Percentiles rank a stretch among this genome's conserved stretches.
Conservation (phyloP, 2,888 invertebrate genomes). For the Rotaria macrura region DNA sequence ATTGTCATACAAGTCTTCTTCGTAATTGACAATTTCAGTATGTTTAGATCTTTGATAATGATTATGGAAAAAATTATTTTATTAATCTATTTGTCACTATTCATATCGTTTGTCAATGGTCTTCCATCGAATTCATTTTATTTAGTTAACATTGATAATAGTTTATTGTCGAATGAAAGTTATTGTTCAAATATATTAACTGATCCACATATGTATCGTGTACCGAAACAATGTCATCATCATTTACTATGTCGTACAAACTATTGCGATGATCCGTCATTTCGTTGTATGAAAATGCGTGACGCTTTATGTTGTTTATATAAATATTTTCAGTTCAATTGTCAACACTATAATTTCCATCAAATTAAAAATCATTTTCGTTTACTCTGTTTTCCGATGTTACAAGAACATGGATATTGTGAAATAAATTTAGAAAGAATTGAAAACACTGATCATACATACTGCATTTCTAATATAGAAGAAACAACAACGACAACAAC, state of each 20-base stretch:
- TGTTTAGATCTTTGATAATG: neutral
- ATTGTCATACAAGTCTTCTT: neutral
- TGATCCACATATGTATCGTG: neutral
- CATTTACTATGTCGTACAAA: neutral
- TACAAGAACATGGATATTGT: constrained; percentile 11
- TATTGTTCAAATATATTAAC: neutral
- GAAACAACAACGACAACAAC: neutral
- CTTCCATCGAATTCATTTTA: neutral
- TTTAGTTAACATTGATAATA: neutral
- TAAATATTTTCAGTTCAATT: neutral
- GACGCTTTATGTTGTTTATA: constrained; percentile 9
- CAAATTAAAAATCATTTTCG: neutral
- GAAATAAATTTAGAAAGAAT: constrained; percentile 19
- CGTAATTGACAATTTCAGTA: neutral
- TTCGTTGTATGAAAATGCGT: neutral
- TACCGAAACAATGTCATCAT: neutral
- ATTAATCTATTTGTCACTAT: neutral
- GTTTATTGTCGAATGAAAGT: neutral
- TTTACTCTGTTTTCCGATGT: neutral
- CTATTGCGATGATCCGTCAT: neutral
- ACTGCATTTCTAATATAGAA: neutral
- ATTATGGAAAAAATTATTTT: neutral
- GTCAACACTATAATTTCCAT: neutral
- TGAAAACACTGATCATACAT: neutral
- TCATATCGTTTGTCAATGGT: neutral